Evolutionary conservation across 2,888 invertebrate genomes (phyloP), one percentile per base, ranked within the genome.

Genomic region (Melangyna quadrimaculata): DNA sequence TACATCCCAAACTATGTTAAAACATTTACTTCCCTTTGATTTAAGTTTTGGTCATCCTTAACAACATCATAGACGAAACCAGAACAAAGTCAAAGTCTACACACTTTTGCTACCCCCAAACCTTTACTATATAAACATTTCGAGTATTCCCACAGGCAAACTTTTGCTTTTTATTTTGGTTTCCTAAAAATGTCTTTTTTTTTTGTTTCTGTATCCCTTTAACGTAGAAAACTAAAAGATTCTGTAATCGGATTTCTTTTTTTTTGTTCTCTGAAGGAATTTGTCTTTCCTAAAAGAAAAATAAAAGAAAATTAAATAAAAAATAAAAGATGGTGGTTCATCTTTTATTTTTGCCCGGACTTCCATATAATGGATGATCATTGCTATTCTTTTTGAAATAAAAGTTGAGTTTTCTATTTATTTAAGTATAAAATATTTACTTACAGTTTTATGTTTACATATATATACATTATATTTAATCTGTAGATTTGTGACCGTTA

Each of bases 241-340:
- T 79, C n/a, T 35, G 71, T 82, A 77, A 82, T 77, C 59, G 77
- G 59, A 67, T 61, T 73, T 77, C 43, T 63, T 55, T 53, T 45
- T 61, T 78, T 53, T 65, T 57, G 43, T 29, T 37, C 40, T 63
- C 19, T 29, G 17, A 63, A 45, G 5, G 40, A 12, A 45, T 29
- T 63, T 29, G n/a, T 17, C 5, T 40, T 7, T 19, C 19, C 7
- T 14, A 61, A 63, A 71, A 8, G 37, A 27, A 22, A 59, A 57
- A 59, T 27, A 57, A 70, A 24, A 71, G n/a, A 37, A 37, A 48
- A 73, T 9, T n/a, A n/a, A n/a, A 27, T 17, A 59, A 59, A 27
- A 55, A 53, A 65, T 57, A 61, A 67, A 72, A 67, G 35, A 61
- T 82, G 65, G 71, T 77, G 43, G 67, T 67, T 61, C 57, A 53